phyloP scores from a whole-genome alignment of 2,113 vertebrate species.

The Leucopsar rothschildi region DNA sequence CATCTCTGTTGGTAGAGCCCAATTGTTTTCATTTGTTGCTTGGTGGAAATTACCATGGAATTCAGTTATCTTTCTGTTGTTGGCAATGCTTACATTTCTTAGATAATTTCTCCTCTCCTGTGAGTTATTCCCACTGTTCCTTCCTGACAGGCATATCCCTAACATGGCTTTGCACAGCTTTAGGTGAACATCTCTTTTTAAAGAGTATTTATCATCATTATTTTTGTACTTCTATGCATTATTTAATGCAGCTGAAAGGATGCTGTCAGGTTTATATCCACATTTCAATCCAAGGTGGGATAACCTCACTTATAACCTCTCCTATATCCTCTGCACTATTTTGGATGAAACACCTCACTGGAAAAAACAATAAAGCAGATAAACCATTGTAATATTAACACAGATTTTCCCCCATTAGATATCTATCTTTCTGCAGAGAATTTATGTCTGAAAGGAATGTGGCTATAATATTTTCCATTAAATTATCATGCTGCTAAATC shows the following conservation, averaged over 20 bases:
- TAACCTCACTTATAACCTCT: neutral
- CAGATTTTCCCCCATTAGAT: neutral
- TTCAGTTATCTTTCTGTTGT: constrained; percentile 12
- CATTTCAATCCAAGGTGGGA: neutral
- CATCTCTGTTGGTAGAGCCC: neutral
- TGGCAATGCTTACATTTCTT: neutral
- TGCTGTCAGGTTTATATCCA: neutral
- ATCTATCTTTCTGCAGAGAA: neutral
- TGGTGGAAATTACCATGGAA: neutral
- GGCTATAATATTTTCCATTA: constrained; percentile 29
- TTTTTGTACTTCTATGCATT: neutral
- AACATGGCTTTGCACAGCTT: neutral
- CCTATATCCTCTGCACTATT: neutral
- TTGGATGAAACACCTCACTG: neutral
- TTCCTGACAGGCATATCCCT: neutral
- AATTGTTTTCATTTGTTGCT: neutral
- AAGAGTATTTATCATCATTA: neutral
- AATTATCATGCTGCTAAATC: neutral
- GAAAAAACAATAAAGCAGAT: neutral
- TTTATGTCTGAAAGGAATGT: constrained; percentile 11
- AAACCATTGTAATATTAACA: neutral
- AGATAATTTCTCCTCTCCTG: neutral
- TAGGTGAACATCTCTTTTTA: neutral
- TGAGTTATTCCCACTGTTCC: neutral
- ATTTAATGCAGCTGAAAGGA: neutral